These are phyloP conservation scores for Camelus bactrianus DNA, from an alignment of 2,113 vertebrate species.

Conservation along the genomic window DNA sequence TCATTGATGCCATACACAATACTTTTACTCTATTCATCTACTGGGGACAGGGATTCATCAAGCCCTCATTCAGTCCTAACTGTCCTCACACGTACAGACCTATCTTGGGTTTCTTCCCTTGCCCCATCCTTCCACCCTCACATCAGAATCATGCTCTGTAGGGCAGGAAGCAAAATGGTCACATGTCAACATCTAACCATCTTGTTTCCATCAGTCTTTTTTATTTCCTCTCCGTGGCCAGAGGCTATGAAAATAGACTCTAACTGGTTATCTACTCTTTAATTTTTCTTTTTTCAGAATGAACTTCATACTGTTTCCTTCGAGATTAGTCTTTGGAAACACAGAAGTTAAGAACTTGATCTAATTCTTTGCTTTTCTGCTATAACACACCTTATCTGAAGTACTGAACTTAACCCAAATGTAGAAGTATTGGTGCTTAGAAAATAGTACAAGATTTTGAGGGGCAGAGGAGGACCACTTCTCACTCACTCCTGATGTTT, in stretches of 20 bases:
- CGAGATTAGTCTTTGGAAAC: not conserved
- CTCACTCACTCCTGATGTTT: not conserved
- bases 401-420: not conserved
- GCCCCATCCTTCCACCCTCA: not conserved
- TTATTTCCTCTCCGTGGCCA: not conserved
- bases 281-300: not conserved
- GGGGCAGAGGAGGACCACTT: not conserved
- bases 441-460: not conserved
- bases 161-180: not conserved
- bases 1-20: not conserved
- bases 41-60: no score
- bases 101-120: not conserved
- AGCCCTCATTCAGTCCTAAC: not conserved
- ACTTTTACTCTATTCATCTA: not conserved
- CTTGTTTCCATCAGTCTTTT: not conserved
- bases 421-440: not conserved
- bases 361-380: not conserved
- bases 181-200: not conserved
- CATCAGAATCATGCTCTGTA: not conserved
- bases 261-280: not conserved
- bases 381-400: not conserved
- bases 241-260: not conserved
- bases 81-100: not conserved
- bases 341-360: not conserved
- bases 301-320: not conserved